phyloP scores from a whole-genome alignment of 2,113 vertebrate genomes.

The Spilogale gracilis region DNA sequence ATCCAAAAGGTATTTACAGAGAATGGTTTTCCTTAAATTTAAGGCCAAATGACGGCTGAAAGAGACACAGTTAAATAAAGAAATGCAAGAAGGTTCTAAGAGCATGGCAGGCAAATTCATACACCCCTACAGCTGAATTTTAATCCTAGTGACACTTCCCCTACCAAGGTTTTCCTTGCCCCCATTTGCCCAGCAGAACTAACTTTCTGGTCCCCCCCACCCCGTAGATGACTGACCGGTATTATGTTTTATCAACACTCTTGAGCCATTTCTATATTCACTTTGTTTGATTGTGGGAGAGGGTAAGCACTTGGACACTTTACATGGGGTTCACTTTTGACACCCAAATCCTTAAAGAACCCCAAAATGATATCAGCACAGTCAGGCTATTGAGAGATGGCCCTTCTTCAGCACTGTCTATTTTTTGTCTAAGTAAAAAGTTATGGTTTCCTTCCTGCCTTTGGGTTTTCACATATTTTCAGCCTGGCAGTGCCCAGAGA shows the following conservation, averaged over 20 bases:
- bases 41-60: background rate
- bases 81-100: background rate
- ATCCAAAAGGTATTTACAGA: background rate
- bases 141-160: slow-evolving; percentile 56
- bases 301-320: slow-evolving; percentile 78
- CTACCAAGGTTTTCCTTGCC: background rate
- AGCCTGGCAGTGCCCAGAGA: slow-evolving; percentile 82
- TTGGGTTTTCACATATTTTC: slow-evolving; percentile 79
- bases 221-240: background rate
- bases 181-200: background rate
- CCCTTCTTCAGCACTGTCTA: slow-evolving; percentile 71
- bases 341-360: slow-evolving; percentile 68
- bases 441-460: slow-evolving; percentile 73
- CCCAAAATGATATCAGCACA: slow-evolving; percentile 64
- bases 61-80: slow-evolving; percentile 3
- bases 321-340: slow-evolving; percentile 65
- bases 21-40: slow-evolving; percentile 30
- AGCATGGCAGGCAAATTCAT: slow-evolving; percentile 51
- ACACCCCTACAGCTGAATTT: slow-evolving; percentile 37
- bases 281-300: slow-evolving; percentile 68
- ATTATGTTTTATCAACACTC: slow-evolving; percentile 59
- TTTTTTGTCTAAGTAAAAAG: slow-evolving; percentile 62
- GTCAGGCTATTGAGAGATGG: slow-evolving; percentile 47
- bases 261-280: background rate
- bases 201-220: background rate